Conservation (phyloP, 2,113 vertebrate species). For the Triplophysa tibetana region DNA sequence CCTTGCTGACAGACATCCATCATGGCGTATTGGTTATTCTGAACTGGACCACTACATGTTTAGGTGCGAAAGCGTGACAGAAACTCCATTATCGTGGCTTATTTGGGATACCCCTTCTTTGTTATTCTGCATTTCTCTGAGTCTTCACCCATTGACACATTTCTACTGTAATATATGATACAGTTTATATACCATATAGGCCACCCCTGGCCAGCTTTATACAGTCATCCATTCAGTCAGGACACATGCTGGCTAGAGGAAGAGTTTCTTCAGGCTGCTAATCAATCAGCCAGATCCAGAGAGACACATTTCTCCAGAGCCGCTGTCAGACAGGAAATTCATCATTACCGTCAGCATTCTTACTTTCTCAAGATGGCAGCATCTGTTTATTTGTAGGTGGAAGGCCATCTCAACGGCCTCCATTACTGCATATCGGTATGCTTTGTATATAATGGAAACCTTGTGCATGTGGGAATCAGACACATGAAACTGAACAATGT, state of each 20-base stretch:
- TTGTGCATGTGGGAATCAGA: not conserved
- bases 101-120: no score
- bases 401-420: not conserved
- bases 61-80: no score
- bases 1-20: no score
- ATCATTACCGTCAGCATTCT: not conserved
- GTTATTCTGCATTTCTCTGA: no score
- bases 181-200: not conserved
- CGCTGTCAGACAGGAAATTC: not conserved
- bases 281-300: constrained; percentile 33
- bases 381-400: no score
- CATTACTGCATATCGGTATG: not conserved
- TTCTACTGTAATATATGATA: not conserved
- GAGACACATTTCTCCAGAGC: not conserved
- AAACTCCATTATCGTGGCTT: no score
- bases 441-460: not conserved
- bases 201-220: not conserved
- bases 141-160: not conserved
- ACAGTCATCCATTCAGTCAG: constrained; percentile 21
- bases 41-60: no score
- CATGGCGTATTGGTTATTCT: no score
- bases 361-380: not conserved
- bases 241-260: constrained; percentile 4
- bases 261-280: constrained; percentile 41
- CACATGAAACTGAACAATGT: not conserved